These are phyloP conservation scores for Dryococelus australis DNA, from an alignment of 2,888 invertebrate genomes.

Conservation along the genomic window DNA sequence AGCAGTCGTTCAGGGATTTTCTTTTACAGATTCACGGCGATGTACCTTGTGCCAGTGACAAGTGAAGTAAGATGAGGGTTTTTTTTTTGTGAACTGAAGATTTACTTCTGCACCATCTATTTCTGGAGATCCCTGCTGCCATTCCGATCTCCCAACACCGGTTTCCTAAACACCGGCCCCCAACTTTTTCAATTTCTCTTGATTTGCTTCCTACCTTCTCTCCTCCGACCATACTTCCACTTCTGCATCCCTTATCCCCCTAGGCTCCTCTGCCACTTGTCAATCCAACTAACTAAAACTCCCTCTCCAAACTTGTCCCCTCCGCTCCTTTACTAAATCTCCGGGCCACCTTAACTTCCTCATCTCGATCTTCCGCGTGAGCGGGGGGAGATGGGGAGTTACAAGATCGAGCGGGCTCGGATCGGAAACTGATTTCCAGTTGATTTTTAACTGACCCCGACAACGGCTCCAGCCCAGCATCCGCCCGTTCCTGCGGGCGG, in stretches of 20 bases:
- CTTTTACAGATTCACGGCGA: not conserved
- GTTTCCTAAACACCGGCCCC: constrained; percentile 21
- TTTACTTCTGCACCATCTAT: constrained; percentile 24
- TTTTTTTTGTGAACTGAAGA: not conserved
- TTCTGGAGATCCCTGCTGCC: not conserved
- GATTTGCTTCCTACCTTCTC: constrained; percentile 9
- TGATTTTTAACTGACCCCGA: constrained; percentile 41
- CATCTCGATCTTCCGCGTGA: constrained; percentile 17
- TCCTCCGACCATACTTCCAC: not conserved
- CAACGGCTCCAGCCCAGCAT: not conserved
- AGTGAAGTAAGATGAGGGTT: not conserved
- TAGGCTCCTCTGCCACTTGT: constrained; percentile 34
- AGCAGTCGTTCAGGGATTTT: too few species aligned
- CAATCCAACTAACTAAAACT: constrained; percentile 44
- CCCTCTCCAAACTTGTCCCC: constrained; percentile 33
- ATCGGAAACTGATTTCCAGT: constrained; percentile 39
- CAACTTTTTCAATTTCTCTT: constrained; percentile 28
- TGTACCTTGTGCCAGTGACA: not conserved
- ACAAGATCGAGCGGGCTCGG: constrained; percentile 32
- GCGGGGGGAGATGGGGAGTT: not conserved
- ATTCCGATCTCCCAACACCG: not conserved
- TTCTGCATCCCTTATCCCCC: constrained; percentile 22
- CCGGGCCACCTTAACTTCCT: constrained; percentile 34
- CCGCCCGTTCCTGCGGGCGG: not conserved
- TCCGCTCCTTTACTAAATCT: not conserved